These are phyloP conservation scores for Coremacera marginata DNA, from an alignment of 2,888 invertebrate genomes.

Conservation along the genomic window DNA sequence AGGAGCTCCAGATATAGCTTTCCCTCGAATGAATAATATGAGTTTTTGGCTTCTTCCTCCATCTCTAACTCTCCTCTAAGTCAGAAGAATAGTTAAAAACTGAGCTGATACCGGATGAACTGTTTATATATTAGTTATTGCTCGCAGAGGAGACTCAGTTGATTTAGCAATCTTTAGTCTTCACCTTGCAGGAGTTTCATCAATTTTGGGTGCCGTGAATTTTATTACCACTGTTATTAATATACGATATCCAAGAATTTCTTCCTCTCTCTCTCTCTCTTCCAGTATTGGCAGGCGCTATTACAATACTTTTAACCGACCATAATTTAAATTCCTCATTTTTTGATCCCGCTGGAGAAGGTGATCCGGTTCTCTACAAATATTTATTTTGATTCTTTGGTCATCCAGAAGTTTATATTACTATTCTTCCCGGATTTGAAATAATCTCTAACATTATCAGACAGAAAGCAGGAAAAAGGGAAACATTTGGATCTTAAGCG, in stretches of 20 bases:
- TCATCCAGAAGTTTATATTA: conserved; percentile 88
- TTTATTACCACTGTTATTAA: conserved; percentile 84
- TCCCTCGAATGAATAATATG: conserved; percentile 85
- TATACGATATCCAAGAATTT: conserved; percentile 75
- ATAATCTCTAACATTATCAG: conserved; percentile 84
- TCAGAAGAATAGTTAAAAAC: conserved; percentile 75
- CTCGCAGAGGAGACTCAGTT: conserved; percentile 77
- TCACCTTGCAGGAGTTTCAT: conserved; percentile 79
- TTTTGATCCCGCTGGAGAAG: conserved; percentile 84
- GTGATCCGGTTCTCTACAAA: conserved; percentile 85
- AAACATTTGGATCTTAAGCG: conserved; percentile 80
- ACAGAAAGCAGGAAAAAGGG: conserved; percentile 80
- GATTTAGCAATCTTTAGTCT: conserved; percentile 72
- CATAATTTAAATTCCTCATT: conserved; percentile 86
- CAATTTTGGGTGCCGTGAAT: conserved; percentile 83
- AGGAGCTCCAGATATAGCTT: too few species aligned
- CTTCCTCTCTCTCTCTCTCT: conserved; percentile 77
- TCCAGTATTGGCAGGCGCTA: conserved; percentile 83
- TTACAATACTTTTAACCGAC: conserved; percentile 83
- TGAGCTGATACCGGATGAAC: conserved; percentile 86
- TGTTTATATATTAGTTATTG: conserved; percentile 77
- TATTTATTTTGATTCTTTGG: conserved; percentile 92
- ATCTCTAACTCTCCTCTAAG: conserved; percentile 77
- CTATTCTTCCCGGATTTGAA: conserved; percentile 87
- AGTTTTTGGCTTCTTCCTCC: conserved; percentile 85